Evolutionary conservation across 2,113 vertebrate genomes (phyloP), one percentile per base, ranked within the genome.

Genomic region (Corydoras maculifer): DNA sequence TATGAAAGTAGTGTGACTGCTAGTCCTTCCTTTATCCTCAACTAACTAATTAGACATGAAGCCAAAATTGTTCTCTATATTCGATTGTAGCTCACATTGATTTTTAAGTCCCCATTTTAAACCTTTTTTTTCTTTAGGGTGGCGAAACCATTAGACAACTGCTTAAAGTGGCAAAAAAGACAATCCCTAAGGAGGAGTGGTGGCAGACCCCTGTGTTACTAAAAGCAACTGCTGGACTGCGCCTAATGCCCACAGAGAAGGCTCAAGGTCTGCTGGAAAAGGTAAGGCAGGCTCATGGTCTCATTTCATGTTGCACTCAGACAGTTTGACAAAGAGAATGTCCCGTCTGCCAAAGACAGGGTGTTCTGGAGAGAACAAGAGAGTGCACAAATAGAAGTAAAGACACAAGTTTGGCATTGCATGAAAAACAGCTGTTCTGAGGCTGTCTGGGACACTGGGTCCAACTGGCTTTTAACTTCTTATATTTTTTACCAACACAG

Each of bases 191-290:
- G 81, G 90, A 90, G 1, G 90, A 94, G 7, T 99, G 97, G 97
- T 88, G 78, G 66, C 91, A 83, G 80, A 98, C 97, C 6, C 95
- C 96, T 0, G 93, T 99, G 75, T 92, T 99, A 69, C 84, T 99
- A 80, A 98, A 93, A 89, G 97, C 97, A 74, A 99, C 97, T 0
- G 97, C 96, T 3, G 97, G 97, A 65, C 89, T 99, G 43, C 92
- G 97, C 15, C 82, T 99, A 74, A 86, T 99, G 68, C 91, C 95
- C 0, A 90, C 90, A 57, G 90, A 93, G 57, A 94, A 96, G 83
- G 94, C 97, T 73, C 87, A 85, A 8, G 89, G 88, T 84, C 87
- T 98, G 79, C 89, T 99, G 65, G 82, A 87, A 12, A 92, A 97
- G 94, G 97, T 97, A 82, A 85, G 78, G 76, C 74, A 68, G 73